These are phyloP conservation scores for Pygocentrus nattereri DNA, from an alignment of 2,797 vertebrate genomes.

Conservation along the genomic window DNA sequence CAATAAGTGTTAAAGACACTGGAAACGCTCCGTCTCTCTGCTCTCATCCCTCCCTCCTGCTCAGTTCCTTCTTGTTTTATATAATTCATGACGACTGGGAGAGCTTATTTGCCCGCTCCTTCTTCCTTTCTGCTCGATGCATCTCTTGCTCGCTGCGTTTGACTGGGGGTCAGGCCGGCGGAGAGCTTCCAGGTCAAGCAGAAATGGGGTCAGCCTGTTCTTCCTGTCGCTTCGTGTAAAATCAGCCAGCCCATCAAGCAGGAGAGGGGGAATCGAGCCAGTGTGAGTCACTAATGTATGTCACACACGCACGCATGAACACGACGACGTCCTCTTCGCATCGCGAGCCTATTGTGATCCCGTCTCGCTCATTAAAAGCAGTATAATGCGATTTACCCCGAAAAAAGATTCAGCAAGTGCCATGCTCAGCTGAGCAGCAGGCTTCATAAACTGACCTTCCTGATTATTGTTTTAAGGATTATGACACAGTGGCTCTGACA, in stretches of 20 bases:
- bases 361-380: not conserved
- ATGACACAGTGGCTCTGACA: not conserved
- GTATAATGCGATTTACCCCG: not conserved
- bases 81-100: slow-evolving; percentile 29
- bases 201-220: slow-evolving; percentile 81
- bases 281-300: slow-evolving; percentile 60
- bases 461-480: not conserved
- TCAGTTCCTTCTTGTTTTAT: slow-evolving; percentile 13
- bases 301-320: not conserved
- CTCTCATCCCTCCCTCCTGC: slow-evolving; percentile 56
- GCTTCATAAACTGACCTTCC: not conserved
- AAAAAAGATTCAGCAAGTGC: not conserved
- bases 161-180: slow-evolving; percentile 66
- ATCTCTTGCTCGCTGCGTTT: slow-evolving; percentile 47
- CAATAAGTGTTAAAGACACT: slow-evolving; percentile 39
- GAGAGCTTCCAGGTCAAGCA: slow-evolving; percentile 77
- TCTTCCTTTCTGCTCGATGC: slow-evolving; percentile 57
- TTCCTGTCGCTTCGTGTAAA: slow-evolving; percentile 74
- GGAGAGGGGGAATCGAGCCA: slow-evolving; percentile 66
- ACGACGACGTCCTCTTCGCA: not conserved
- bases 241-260: slow-evolving; percentile 72
- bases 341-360: not conserved
- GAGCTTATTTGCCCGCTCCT: not conserved
- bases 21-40: slow-evolving; percentile 53
- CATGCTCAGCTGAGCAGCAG: slow-evolving; percentile 3